Conservation (phyloP, 1,140 invertebrate genomes). For the Hydropsyche tenuis region DNA sequence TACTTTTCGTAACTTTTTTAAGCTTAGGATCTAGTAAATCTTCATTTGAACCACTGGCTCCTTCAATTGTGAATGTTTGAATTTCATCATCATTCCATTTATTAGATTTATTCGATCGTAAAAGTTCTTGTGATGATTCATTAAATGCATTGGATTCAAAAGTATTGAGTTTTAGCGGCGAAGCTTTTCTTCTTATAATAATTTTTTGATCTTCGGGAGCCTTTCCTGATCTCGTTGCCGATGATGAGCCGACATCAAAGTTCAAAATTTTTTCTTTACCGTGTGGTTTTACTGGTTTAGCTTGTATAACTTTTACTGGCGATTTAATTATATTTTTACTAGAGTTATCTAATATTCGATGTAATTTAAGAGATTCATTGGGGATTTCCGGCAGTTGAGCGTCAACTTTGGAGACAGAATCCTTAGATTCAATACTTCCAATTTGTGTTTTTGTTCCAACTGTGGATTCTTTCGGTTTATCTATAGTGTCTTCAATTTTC, state of each 20-base stretch:
- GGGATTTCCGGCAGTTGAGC: too few relatives aligned
- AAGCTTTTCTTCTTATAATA: constrained; percentile 57
- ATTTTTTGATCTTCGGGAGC: constrained; percentile 58
- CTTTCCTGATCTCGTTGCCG: constrained; percentile 32
- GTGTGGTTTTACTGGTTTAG: constrained; percentile 55
- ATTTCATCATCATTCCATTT: constrained; percentile 54
- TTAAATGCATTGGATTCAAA: constrained; percentile 15
- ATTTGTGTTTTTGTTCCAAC: neutral
- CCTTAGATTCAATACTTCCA: neutral
- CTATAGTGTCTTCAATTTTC: too few relatives aligned
- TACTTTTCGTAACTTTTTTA: constrained; percentile 22
- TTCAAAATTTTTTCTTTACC: constrained; percentile 61
- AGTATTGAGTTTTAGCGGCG: constrained; percentile 49
- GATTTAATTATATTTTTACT: constrained; percentile 52
- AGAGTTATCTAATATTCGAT: constrained; percentile 61
- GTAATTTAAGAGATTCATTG: constrained; percentile 59
- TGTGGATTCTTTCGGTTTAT: too few relatives aligned
- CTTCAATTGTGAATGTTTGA: constrained; percentile 60
- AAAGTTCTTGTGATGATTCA: constrained; percentile 54
- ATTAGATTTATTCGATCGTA: constrained; percentile 56
- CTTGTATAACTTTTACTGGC: constrained; percentile 52
- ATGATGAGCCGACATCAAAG: constrained; percentile 54
- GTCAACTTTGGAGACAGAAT: too few relatives aligned
- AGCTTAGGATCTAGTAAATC: constrained; percentile 29
- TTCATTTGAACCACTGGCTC: constrained; percentile 51